Percentiles rank a stretch among this genome's conserved stretches.
Evolutionary conservation across 64 coral and sea anemone species (phyloP).

Genomic region (Exaiptasia diaphana): DNA sequence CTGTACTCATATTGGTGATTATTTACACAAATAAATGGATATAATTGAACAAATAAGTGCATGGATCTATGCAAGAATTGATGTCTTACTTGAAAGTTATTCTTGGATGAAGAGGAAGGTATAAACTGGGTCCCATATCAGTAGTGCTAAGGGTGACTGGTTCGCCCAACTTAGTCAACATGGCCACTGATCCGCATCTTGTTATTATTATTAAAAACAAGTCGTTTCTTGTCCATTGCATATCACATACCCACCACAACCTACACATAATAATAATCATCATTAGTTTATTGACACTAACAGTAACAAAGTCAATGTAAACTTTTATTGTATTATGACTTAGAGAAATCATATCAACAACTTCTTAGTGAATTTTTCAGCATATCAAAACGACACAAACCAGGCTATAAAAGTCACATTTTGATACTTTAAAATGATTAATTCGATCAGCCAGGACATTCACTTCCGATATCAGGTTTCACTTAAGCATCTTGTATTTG

Average conservation of each 20-base stretch:
- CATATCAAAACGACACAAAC: too few species aligned
- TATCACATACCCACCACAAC: conserved; percentile 87
- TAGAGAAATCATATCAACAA: not conserved
- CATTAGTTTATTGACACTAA: too few species aligned
- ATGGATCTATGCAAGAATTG: not conserved
- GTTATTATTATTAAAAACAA: conserved; percentile 82
- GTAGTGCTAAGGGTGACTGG: conserved; percentile 65
- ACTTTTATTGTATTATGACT: not conserved
- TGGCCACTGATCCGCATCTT: conserved; percentile 61
- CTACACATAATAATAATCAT: too few species aligned
- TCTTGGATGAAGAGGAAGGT: conserved; percentile 83
- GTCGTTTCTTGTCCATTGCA: conserved; percentile 86
- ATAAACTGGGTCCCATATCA: conserved; percentile 63
- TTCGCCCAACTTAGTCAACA: conserved; percentile 84
- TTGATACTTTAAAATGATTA: too few species aligned
- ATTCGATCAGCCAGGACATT: too few species aligned
- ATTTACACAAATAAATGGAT: too few species aligned
- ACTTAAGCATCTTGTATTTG: too few species aligned
- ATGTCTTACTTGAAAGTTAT: conserved; percentile 76
- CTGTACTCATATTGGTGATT: not conserved
- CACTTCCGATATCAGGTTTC: too few species aligned
- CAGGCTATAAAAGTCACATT: too few species aligned
- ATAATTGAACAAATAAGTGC: not conserved
- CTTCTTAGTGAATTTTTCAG: too few species aligned
- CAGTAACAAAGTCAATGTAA: too few species aligned